Evolutionary conservation across 2,113 vertebrate genomes (phyloP).

Genomic region (Toxotes jaculatrix): DNA sequence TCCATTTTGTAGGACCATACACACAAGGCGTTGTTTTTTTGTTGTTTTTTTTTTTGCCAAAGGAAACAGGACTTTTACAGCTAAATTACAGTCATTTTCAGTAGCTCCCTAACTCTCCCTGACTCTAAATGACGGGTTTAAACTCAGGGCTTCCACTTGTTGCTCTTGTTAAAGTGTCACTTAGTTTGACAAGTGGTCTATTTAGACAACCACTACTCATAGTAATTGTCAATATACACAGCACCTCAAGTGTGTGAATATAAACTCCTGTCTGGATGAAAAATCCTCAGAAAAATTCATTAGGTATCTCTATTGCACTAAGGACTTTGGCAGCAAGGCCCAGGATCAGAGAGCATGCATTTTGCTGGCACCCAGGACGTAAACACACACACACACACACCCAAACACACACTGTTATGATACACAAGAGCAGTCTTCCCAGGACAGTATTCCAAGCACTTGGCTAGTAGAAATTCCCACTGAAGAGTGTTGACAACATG

Average conservation of each 20-base stretch:
- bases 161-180: conserved; percentile 45
- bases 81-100: conserved; percentile 32
- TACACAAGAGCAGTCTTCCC: conserved; percentile 67
- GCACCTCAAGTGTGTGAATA: conserved; percentile 38
- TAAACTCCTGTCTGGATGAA: conserved; percentile 29
- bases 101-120: not conserved
- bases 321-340: conserved; percentile 37
- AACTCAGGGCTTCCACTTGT: conserved; percentile 18
- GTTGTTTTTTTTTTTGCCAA: not conserved
- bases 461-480: conserved; percentile 55
- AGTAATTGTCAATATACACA: conserved; percentile 47
- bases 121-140: conserved; percentile 27
- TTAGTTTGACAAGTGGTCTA: conserved; percentile 51
- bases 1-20: not conserved
- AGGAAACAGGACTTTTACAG: not conserved
- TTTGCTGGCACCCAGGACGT: conserved; percentile 25
- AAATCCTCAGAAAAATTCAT: conserved; percentile 40
- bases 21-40: conserved; percentile 11
- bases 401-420: conserved; percentile 69
- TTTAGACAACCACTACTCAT: conserved; percentile 47
- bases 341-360: conserved; percentile 32
- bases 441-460: conserved; percentile 71
- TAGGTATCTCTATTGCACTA: conserved; percentile 33
- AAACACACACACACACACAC: conserved; percentile 53
- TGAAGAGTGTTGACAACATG: conserved; percentile 72